Base-by-base conservation (phyloP, 2,888 invertebrate genomes). In the Corbicula japonica region DNA sequence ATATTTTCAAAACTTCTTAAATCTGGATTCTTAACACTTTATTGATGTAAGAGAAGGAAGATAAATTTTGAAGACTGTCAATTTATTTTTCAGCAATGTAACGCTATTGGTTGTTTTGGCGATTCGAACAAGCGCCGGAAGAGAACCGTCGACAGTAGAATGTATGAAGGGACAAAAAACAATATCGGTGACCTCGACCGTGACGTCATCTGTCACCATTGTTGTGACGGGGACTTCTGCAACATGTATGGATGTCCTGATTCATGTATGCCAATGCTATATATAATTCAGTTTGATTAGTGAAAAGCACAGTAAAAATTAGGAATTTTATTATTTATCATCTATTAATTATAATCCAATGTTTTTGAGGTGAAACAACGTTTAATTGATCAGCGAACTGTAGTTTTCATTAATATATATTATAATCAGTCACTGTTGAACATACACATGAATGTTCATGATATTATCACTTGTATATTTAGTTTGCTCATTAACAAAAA, bases 181-280 rank as follows among this genome's bases (percentile, higher is more conserved):
- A 69, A 69, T 12, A 52, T 30, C 21, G 50, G 56, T n/a, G 41
- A 52, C 15, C 48, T 30, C 0, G 48, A 30, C 18, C 35, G 52
- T 21, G 74, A 60, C 30, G 50, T 70, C 1, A 58, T 61, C 21
- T 82, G 81, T 52, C 81, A 82, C 38, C 81, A 82, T 32, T 82
- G 81, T 44, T 82, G 81, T 65, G 81, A 75, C 18, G 71, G 62
- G 10, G 68, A 75, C 10, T 75, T 78, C 44, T 82, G 81, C 38
- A 82, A 82, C 32, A 72, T 82, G 77, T 72, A 75, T 32, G 81
- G 81, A 10, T 82, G 81, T 35, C 71, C 74, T 2, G 78, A 75
- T 23, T 38, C 56, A 18, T 63, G 80, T 80, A 74, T 44, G 80
- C 65, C 6, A 50, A 15, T 12, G 26, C 46, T 5, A 15, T 2